Evolutionary conservation across 2,888 invertebrate genomes (phyloP).

Genomic region (Empis stercorea): DNA sequence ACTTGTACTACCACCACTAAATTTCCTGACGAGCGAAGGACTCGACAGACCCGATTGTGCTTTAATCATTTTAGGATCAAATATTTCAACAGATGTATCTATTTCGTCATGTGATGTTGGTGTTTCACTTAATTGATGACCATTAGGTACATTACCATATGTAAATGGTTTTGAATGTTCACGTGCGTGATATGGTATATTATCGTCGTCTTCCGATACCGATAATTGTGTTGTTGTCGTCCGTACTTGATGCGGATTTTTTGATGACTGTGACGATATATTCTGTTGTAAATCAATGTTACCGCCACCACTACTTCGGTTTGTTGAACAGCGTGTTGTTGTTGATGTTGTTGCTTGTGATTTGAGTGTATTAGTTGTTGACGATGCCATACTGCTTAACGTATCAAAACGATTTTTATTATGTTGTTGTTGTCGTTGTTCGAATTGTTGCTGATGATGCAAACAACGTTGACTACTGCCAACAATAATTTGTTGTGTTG

Average conservation of each 20-base stretch:
- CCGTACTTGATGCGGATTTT: slow-evolving; percentile 33
- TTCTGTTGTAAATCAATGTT: slow-evolving; percentile 4
- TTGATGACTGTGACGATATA: slow-evolving; percentile 27
- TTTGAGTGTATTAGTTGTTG: not conserved
- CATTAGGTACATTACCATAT: slow-evolving; percentile 54
- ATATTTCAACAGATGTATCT: slow-evolving; percentile 19
- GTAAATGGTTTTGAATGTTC: slow-evolving; percentile 81
- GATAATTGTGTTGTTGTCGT: not conserved
- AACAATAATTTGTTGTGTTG: not conserved
- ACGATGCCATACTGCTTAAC: not conserved
- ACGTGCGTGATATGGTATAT: slow-evolving; percentile 84
- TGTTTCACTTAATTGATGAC: slow-evolving; percentile 17
- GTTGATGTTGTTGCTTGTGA: slow-evolving; percentile 3
- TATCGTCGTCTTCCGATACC: slow-evolving; percentile 31
- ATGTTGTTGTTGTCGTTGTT: slow-evolving; percentile 1
- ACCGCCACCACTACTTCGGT: not conserved
- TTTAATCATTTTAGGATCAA: slow-evolving; percentile 44
- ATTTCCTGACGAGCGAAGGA: slow-evolving; percentile 72
- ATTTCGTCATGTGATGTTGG: not conserved
- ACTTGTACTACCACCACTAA: slow-evolving; percentile 34
- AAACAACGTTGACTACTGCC: not conserved
- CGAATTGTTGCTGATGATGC: not conserved
- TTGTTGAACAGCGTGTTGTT: slow-evolving; percentile 1
- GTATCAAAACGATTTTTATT: slow-evolving; percentile 1
- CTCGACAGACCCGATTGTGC: slow-evolving; percentile 64